Evolutionary conservation across 2,888 invertebrate species (phyloP).

Genomic region (Tetrapedia diversipes): DNA sequence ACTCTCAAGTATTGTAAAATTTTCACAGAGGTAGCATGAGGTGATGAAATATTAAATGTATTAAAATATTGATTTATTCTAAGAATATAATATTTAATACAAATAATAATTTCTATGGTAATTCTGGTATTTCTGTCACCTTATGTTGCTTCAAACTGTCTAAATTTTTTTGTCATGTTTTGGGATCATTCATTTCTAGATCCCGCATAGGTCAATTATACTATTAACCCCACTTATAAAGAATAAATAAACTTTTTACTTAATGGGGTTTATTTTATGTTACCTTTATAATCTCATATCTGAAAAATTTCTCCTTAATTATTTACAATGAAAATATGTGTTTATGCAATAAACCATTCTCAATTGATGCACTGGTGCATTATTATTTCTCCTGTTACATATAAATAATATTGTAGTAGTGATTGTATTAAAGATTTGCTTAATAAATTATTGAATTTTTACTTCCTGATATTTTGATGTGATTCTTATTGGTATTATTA

Average conservation of each 20-base stretch:
- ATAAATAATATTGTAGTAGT: slow-evolving; percentile 63
- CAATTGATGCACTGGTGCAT: slow-evolving; percentile 78
- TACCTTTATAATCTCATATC: slow-evolving; percentile 62
- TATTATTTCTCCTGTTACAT: slow-evolving; percentile 77
- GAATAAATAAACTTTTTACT: slow-evolving; percentile 72
- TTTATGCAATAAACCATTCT: slow-evolving; percentile 78
- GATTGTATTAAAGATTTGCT: slow-evolving; percentile 66
- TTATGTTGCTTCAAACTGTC: slow-evolving; percentile 80
- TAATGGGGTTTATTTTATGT: slow-evolving; percentile 72
- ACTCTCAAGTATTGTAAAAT: slow-evolving; percentile 61
- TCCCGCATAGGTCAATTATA: slow-evolving; percentile 74
- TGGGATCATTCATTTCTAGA: slow-evolving; percentile 81
- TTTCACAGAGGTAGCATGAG: slow-evolving; percentile 78
- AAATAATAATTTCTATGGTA: neutral
- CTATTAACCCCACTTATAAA: slow-evolving; percentile 67
- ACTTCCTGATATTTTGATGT: slow-evolving; percentile 65
- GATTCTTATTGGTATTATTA: slow-evolving; percentile 56
- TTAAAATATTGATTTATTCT: neutral
- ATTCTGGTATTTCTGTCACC: slow-evolving; percentile 80
- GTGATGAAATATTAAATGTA: slow-evolving; percentile 67
- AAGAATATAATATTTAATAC: neutral
- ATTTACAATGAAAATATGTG: slow-evolving; percentile 62
- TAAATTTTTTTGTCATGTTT: slow-evolving; percentile 78
- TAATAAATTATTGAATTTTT: slow-evolving; percentile 66
- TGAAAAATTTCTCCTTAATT: slow-evolving; percentile 48